Evolutionary conservation across 2,888 invertebrate genomes (phyloP).

Genomic region (Pasiphila rectangulata): DNA sequence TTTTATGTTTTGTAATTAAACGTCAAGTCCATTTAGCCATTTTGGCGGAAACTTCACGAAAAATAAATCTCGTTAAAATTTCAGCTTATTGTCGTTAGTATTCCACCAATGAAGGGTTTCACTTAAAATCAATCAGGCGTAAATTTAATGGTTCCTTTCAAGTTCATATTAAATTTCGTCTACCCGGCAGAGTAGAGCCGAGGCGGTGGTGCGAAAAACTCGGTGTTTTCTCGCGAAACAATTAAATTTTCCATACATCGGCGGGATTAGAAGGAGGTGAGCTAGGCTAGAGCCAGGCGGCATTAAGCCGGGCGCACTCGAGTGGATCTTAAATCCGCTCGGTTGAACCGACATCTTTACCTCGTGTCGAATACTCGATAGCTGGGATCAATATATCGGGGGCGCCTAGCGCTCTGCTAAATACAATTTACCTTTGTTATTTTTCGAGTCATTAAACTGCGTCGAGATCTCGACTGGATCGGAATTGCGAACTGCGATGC

Average conservation of each 20-base stretch:
- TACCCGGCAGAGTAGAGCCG: slow-evolving; percentile 55
- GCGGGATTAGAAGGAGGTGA: slow-evolving; percentile 57
- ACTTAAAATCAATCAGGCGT: slow-evolving; percentile 68
- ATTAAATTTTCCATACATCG: slow-evolving; percentile 75
- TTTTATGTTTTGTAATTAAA: slow-evolving; percentile 2
- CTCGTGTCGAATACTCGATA: slow-evolving; percentile 60
- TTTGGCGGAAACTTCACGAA: not conserved
- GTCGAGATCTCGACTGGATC: slow-evolving; percentile 78
- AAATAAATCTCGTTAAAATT: slow-evolving; percentile 11
- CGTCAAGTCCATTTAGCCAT: slow-evolving; percentile 1
- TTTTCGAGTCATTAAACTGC: slow-evolving; percentile 82
- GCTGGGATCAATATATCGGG: slow-evolving; percentile 66
- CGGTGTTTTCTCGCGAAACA: slow-evolving; percentile 71
- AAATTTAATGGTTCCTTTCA: slow-evolving; percentile 77
- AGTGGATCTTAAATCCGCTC: slow-evolving; percentile 66
- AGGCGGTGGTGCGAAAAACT: slow-evolving; percentile 61
- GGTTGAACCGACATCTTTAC: slow-evolving; percentile 62
- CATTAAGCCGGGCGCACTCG: slow-evolving; percentile 54
- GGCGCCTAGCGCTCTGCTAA: slow-evolving; percentile 70
- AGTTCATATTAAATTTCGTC: slow-evolving; percentile 69
- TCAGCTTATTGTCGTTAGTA: slow-evolving; percentile 61
- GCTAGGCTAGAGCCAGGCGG: slow-evolving; percentile 44
- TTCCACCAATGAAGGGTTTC: slow-evolving; percentile 72
- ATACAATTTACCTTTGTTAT: slow-evolving; percentile 82
- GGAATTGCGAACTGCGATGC: slow-evolving; percentile 77